Conservation (phyloP, 2,888 invertebrate species). For the Taenaris catops region DNA sequence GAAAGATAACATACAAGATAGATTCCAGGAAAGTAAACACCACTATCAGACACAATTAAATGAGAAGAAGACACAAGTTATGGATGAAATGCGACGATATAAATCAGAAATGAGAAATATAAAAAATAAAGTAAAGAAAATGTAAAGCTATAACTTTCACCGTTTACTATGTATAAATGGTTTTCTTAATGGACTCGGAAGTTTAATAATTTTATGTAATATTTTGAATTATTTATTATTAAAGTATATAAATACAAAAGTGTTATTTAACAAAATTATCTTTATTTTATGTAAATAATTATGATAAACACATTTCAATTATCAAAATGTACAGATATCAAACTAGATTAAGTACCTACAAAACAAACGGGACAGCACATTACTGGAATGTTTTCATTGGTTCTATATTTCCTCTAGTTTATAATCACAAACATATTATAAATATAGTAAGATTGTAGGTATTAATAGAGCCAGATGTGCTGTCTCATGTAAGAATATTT, state of each 20-base stretch:
- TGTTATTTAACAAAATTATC: conserved; percentile 33
- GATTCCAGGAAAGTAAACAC: conserved; percentile 77
- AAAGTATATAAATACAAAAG: conserved; percentile 55
- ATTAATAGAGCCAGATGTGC: conserved; percentile 42
- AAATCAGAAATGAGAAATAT: conserved; percentile 68
- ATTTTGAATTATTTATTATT: conserved; percentile 51
- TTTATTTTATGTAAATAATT: conserved; percentile 35
- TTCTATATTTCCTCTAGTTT: conserved; percentile 33
- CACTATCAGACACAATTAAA: conserved; percentile 63
- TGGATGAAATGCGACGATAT: conserved; percentile 73
- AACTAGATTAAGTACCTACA: conserved; percentile 61
- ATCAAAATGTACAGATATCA: conserved; percentile 71
- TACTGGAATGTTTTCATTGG: conserved; percentile 63
- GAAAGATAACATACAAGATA: conserved; percentile 81
- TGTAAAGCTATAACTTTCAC: too few relatives aligned
- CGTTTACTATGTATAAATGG: too few relatives aligned
- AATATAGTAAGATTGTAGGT: conserved; percentile 22
- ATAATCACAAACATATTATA: conserved; percentile 29
- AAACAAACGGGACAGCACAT: conserved; percentile 68
- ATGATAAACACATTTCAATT: conserved; percentile 51
- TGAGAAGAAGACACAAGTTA: conserved; percentile 61
- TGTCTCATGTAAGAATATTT: conserved; percentile 47
- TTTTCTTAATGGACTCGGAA: conserved; percentile 8
- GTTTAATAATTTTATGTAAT: conserved; percentile 19
- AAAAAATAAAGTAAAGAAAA: conserved; percentile 69